These are phyloP conservation scores for Myotis pilosus DNA, from an alignment of 2,797 vertebrate genomes.

Conservation along the genomic window DNA sequence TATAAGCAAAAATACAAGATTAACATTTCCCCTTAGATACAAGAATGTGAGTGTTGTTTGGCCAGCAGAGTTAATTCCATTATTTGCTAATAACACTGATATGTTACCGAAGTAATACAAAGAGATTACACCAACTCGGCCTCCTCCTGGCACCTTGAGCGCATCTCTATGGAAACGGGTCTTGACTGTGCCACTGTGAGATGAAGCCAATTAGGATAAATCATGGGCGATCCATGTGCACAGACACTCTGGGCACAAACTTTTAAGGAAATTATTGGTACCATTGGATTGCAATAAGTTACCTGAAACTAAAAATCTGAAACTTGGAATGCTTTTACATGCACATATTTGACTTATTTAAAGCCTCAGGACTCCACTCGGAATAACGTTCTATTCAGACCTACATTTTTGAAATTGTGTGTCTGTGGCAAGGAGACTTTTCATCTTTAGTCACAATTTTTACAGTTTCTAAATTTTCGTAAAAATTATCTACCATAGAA, in stretches of 20 bases:
- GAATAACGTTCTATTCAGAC: background rate
- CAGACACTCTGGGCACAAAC: slow-evolving; percentile 10
- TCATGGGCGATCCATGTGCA: slow-evolving; percentile 16
- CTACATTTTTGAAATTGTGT: background rate
- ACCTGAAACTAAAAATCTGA: slow-evolving; percentile 2
- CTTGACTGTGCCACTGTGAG: background rate
- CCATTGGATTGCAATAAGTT: slow-evolving; percentile 19
- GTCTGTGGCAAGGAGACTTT: background rate
- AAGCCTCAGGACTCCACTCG: background rate
- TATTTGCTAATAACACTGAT: slow-evolving; percentile 49
- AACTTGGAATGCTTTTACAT: background rate
- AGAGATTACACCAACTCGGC: slow-evolving; percentile 12
- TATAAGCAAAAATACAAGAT: slow-evolving; percentile 37
- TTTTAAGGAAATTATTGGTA: slow-evolving; percentile 34
- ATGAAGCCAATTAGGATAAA: slow-evolving; percentile 68
- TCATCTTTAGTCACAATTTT: background rate
- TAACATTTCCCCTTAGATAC: slow-evolving; percentile 35
- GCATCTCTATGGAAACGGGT: slow-evolving; percentile 63
- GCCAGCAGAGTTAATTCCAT: slow-evolving; percentile 61
- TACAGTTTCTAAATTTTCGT: background rate
- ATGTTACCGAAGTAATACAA: slow-evolving; percentile 23
- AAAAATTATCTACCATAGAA: background rate
- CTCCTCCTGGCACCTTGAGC: slow-evolving; percentile 13
- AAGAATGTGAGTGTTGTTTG: slow-evolving; percentile 51
- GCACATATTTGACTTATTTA: background rate